Conservation (phyloP, 2,888 invertebrate genomes). For the Drosophila prostipennis region DNA sequence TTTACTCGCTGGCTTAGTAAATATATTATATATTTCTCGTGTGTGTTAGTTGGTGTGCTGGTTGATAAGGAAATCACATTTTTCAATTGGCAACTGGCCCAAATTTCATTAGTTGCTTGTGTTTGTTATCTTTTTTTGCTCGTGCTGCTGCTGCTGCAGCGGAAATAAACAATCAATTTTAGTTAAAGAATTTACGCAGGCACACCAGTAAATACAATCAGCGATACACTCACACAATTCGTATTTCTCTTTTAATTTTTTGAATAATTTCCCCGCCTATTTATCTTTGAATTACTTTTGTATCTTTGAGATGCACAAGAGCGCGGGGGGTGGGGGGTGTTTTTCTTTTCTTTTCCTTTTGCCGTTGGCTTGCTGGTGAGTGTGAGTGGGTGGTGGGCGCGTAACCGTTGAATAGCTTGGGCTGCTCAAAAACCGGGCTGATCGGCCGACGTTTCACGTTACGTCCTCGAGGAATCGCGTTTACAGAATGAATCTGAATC, state of each 20-base stretch:
- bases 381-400: conserved; percentile 17
- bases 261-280: conserved; percentile 23
- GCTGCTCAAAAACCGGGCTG: conserved; percentile 71
- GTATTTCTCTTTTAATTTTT: conserved; percentile 6
- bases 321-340: conserved; percentile 2
- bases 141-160: conserved; percentile 59
- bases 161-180: conserved; percentile 80
- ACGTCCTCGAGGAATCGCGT: conserved; percentile 85
- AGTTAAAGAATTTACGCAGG: conserved; percentile 76
- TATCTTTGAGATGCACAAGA: conserved; percentile 33
- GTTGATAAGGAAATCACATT: conserved; percentile 53
- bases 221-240: conserved; percentile 19
- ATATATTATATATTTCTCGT: conserved; percentile 22
- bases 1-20: conserved; percentile 15
- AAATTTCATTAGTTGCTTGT: conserved; percentile 67
- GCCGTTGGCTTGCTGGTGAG: background rate
- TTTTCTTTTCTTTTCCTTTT: background rate
- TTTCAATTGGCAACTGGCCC: conserved; percentile 78
- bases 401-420: conserved; percentile 50
- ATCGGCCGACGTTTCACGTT: conserved; percentile 82
- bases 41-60: conserved; percentile 14
- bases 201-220: conserved; percentile 40
- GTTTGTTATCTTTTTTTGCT: conserved; percentile 64
- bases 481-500: conserved; percentile 84
- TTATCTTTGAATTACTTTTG: conserved; percentile 33